Evolutionary conservation across 2,113 vertebrate species (phyloP).

Genomic region (Geococcyx californianus): DNA sequence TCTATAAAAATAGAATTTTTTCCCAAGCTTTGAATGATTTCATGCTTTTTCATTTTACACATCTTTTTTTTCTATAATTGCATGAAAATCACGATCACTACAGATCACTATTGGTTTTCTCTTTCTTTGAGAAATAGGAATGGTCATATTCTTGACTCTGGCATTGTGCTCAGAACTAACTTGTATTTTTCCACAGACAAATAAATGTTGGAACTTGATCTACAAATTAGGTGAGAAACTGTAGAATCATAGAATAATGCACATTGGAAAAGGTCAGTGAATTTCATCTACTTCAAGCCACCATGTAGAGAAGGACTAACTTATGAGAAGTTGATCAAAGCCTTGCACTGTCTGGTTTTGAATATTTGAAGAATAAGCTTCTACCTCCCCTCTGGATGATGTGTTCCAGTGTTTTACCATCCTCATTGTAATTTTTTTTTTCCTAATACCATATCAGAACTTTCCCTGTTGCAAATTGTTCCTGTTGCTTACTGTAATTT

Average conservation of each 20-base stretch:
- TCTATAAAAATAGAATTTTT: not conserved
- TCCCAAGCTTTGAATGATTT: not conserved
- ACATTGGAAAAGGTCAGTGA: not conserved
- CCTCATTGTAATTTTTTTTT: not conserved
- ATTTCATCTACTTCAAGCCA: not conserved
- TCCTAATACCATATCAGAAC: not conserved
- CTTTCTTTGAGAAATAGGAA: not conserved
- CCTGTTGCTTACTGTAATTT: not conserved
- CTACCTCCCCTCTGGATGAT: not conserved
- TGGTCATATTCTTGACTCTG: not conserved
- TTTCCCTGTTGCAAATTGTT: not conserved
- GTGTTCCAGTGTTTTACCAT: not conserved
- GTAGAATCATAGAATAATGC: not conserved
- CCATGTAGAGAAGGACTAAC: not conserved
- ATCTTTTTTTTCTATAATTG: not conserved
- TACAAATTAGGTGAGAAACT: not conserved
- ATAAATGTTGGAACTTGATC: not conserved
- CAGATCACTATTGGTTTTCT: not conserved
- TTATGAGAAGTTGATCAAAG: not conserved
- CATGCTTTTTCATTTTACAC: not conserved
- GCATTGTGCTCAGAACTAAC: not conserved
- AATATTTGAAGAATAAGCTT: not conserved
- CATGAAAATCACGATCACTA: not conserved
- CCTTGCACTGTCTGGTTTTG: not conserved
- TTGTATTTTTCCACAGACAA: not conserved